Conservation (phyloP, 2,888 invertebrate genomes). For the Brachylomia viminalis region DNA sequence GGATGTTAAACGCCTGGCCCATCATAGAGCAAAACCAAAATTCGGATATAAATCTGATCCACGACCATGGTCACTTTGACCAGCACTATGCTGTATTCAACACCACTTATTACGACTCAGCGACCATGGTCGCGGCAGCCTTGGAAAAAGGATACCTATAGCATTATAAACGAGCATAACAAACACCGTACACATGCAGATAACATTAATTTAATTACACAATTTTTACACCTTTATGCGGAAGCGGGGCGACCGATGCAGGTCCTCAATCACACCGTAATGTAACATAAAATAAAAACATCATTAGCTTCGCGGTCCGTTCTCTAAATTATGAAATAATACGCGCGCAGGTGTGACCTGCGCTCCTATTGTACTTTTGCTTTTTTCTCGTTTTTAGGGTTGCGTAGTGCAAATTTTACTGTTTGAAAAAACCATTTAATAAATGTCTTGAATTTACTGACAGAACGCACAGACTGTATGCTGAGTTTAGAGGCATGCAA, state of each 20-base stretch:
- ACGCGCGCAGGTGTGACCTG: constrained; percentile 79
- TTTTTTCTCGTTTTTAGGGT: constrained; percentile 71
- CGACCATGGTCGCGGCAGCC: no score
- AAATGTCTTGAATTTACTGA: neutral
- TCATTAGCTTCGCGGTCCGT: constrained; percentile 72
- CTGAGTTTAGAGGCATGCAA: no score
- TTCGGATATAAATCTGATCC: no score
- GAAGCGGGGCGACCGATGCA: constrained; percentile 57
- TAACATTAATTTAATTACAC: constrained; percentile 59
- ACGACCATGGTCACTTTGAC: no score
- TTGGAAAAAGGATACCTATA: neutral
- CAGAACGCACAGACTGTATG: no score
- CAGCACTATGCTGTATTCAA: no score
- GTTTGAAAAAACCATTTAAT: neutral
- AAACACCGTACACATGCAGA: constrained; percentile 40
- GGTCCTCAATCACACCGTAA: constrained; percentile 73
- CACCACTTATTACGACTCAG: no score
- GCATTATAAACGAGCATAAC: neutral
- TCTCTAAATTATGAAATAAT: constrained; percentile 83
- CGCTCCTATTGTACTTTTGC: constrained; percentile 64
- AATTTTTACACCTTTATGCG: constrained; percentile 56
- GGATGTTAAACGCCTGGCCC: no score
- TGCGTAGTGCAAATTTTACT: constrained; percentile 18
- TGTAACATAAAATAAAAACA: constrained; percentile 76
- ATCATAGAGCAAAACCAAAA: no score